Base-by-base conservation (phyloP, 2,888 invertebrate species). In the Cotesia congregata region DNA sequence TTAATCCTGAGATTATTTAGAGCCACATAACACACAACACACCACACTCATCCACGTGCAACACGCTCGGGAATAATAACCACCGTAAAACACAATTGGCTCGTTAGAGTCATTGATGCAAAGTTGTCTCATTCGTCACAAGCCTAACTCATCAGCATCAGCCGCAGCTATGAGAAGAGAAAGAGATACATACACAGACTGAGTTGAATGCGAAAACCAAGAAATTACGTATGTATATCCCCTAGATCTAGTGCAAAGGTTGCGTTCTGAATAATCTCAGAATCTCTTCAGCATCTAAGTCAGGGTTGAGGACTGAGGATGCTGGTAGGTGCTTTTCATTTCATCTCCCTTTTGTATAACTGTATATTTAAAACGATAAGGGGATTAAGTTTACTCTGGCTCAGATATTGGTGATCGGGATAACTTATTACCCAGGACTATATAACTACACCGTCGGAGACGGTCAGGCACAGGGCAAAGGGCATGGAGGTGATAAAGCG, bases 31-130 rank as follows among this genome's bases (percentile, higher is more conserved):
- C 30, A 30, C 30, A 30, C 30, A 3, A 30, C 30, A 30, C 30
- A 30, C 30, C 3, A 30, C 3, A 30, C 30, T 30, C 30, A 30
- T 17, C 64, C 68, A 69, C 64, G 69, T 76, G 68, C 30, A 72
- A 15, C 30, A 30, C 30, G 30, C 3, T 30, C 3, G 62, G 5
- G 17, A 59, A 62, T 20, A 59, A 59, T 41, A 67, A 67, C 40
- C 30, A 68, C 17, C 40, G 68, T 61, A 68, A 65, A 41, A 67
- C 65, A 72, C 67, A 76, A 76, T 76, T 72, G 76, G 76, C 72
- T 76, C 76, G 72, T 76, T 76, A 62, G 30, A 75, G 76, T 41
- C 30, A 62, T 64, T 39, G 67, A 62, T 38, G 68, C 62, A 62
- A 76, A 76, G 61, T 76, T 17, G 17, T 40, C 15, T 62, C 15